Evolutionary conservation across 2,888 invertebrate species (phyloP).

Genomic region (Drosophila crucigera): DNA sequence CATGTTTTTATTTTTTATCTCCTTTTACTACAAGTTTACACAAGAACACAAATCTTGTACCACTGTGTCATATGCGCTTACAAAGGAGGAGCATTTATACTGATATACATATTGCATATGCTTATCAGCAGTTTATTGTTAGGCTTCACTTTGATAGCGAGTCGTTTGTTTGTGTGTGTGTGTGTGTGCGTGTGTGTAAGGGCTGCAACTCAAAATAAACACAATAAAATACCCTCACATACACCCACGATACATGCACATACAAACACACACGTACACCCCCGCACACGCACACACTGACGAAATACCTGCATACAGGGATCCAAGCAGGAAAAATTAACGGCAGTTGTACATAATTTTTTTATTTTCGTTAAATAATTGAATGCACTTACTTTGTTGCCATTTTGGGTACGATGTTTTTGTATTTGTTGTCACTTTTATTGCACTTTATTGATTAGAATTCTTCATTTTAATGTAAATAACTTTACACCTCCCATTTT

Average conservation of each 20-base stretch:
- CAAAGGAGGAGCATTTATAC: background rate
- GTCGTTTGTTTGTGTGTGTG: constrained; percentile 6
- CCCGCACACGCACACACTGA: constrained; percentile 29
- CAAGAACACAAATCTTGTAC: background rate
- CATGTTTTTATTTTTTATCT: background rate
- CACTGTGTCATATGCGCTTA: background rate
- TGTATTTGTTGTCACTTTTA: constrained; percentile 7
- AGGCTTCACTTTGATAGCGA: constrained; percentile 20
- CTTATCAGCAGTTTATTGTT: constrained; percentile 51
- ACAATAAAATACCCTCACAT: constrained; percentile 67
- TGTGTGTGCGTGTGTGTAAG: constrained; percentile 7
- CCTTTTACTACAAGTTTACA: background rate
- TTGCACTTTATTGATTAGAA: constrained; percentile 49
- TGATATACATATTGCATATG: constrained; percentile 8
- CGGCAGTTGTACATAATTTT: constrained; percentile 5
- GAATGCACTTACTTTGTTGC: constrained; percentile 63
- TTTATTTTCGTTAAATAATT: background rate
- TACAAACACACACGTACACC: constrained; percentile 26
- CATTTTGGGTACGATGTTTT: constrained; percentile 41
- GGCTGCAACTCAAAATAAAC: constrained; percentile 70
- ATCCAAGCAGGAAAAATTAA: constrained; percentile 32
- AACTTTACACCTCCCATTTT: constrained; percentile 54
- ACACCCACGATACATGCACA: constrained; percentile 38
- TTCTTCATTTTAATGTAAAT: constrained; percentile 51
- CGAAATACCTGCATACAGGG: constrained; percentile 34